Conservation (phyloP, 2,113 vertebrate species). For the Platysternon megacephalum region DNA sequence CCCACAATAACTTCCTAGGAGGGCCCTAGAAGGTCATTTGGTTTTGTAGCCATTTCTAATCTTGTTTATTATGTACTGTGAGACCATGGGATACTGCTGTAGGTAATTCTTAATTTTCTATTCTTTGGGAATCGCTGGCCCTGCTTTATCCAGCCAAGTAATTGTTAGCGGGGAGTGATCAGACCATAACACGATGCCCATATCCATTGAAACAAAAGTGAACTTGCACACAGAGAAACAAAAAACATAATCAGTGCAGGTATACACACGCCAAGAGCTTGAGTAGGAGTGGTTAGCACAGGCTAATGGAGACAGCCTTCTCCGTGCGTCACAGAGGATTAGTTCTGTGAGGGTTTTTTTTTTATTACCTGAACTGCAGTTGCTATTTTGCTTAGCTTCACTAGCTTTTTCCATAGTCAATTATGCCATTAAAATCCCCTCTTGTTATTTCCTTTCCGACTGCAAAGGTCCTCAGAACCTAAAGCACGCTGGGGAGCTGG, state of each 20-base stretch:
- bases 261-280: not conserved
- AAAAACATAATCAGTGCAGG: not conserved
- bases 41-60: not conserved
- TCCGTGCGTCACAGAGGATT: not conserved
- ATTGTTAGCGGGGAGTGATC: not conserved
- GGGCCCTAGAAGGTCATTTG: not conserved
- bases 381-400: not conserved
- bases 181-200: accelerated
- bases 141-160: not conserved
- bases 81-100: not conserved
- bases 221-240: not conserved
- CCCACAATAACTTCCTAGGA: conserved; percentile 1
- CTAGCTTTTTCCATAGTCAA: not conserved
- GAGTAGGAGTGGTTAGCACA: not conserved
- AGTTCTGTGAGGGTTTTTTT: not conserved
- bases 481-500: not conserved
- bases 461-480: not conserved
- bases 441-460: not conserved
- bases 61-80: not conserved
- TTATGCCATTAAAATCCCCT: not conserved
- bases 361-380: not conserved
- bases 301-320: not conserved
- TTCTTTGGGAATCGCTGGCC: not conserved
- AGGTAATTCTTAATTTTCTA: not conserved
- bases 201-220: accelerated